A percentile compares a stretch with the other conserved stretches of the same genome.
phyloP scores from a whole-genome alignment of 2,888 invertebrate species.

The Temnothorax rugatulus region DNA sequence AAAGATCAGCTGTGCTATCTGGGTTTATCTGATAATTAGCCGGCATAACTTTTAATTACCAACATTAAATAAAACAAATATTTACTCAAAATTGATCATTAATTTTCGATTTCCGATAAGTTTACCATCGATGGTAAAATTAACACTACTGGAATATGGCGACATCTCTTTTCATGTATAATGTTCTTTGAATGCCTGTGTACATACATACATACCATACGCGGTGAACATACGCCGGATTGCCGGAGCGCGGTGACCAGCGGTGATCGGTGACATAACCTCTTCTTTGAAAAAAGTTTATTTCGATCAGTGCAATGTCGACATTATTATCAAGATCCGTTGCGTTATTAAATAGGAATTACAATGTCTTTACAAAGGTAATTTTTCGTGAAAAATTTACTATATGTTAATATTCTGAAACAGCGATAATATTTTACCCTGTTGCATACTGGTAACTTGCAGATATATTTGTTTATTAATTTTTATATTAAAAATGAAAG shows the following conservation, averaged over 20 bases:
- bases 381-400: constrained; percentile 15
- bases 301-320: constrained; percentile 62
- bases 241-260: background rate
- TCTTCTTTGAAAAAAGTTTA: background rate
- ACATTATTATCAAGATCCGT: constrained; percentile 63
- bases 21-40: too few species aligned
- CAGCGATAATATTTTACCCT: background rate
- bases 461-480: background rate
- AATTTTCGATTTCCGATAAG: too few species aligned
- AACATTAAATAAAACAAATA: too few species aligned
- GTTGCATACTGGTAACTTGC: background rate
- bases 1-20: too few species aligned
- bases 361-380: constrained; percentile 63
- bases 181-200: too few species aligned
- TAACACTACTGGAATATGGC: too few species aligned
- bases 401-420: background rate
- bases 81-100: too few species aligned
- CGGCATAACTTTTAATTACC: too few species aligned
- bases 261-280: constrained; percentile 54
- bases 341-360: constrained; percentile 56
- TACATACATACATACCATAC: background rate
- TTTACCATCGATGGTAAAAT: too few species aligned
- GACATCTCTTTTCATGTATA: background rate
- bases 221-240: too few species aligned
- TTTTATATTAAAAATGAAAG: background rate